These are phyloP conservation scores for Melieria picta DNA, from an alignment of 2,888 invertebrate species.

Conservation along the genomic window DNA sequence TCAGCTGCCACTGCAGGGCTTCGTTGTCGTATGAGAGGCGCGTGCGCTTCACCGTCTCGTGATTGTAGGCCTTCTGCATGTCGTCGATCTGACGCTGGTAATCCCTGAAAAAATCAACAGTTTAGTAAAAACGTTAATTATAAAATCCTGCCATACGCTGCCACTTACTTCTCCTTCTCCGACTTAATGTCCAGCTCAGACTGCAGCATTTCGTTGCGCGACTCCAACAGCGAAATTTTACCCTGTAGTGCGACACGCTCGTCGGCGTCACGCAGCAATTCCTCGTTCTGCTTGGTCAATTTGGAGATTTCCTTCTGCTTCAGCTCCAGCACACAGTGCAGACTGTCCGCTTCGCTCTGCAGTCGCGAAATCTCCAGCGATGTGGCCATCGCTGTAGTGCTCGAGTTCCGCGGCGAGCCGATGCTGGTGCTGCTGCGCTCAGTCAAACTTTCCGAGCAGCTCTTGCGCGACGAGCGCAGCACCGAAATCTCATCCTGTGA, in stretches of 20 bases:
- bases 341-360: slow-evolving; percentile 81
- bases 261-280: slow-evolving; percentile 78
- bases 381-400: slow-evolving; percentile 45
- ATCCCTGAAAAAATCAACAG: slow-evolving; percentile 67
- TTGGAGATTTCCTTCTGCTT: slow-evolving; percentile 86
- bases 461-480: slow-evolving; percentile 48
- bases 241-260: slow-evolving; percentile 77
- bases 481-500: slow-evolving; percentile 63
- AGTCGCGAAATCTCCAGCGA: slow-evolving; percentile 65
- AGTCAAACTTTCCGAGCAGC: slow-evolving; percentile 73
- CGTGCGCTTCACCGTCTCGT: slow-evolving; percentile 82
- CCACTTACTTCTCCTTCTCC: slow-evolving; percentile 71
- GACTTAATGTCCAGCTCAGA: slow-evolving; percentile 72
- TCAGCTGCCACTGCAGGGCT: slow-evolving; percentile 86
- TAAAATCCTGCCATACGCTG: not conserved
- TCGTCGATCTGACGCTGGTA: slow-evolving; percentile 77
- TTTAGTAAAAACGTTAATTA: not conserved
- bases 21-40: slow-evolving; percentile 85
- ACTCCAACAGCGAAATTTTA: slow-evolving; percentile 79
- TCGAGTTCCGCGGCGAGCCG: slow-evolving; percentile 55
- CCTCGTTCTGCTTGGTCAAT: slow-evolving; percentile 76
- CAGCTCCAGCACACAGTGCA: slow-evolving; percentile 88
- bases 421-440: slow-evolving; percentile 69
- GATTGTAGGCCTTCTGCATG: slow-evolving; percentile 77
- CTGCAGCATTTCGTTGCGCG: slow-evolving; percentile 87